Evolutionary conservation across 2,888 invertebrate species (phyloP).

Genomic region (Eulithis prunata): DNA sequence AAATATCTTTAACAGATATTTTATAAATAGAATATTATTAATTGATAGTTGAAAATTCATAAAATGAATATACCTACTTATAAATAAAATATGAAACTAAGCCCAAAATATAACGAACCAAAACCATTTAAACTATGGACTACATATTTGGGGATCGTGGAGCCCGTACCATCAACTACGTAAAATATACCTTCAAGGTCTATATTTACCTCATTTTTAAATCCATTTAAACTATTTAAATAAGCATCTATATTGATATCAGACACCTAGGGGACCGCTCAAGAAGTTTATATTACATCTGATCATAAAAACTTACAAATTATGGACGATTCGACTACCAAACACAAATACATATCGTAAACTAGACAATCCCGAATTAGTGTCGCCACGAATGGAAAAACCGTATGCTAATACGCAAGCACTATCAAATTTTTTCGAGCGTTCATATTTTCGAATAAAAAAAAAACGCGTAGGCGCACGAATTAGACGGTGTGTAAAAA

Average conservation of each 20-base stretch:
- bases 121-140: not conserved
- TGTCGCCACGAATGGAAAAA: conserved; percentile 71
- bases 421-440: conserved; percentile 52
- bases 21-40: not conserved
- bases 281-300: conserved; percentile 67
- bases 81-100: not conserved
- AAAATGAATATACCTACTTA: not conserved
- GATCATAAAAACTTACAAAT: conserved; percentile 69
- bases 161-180: conserved; percentile 13
- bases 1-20: conserved; percentile 15
- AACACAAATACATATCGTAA: conserved; percentile 70
- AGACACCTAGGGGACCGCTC: conserved; percentile 57
- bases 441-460: conserved; percentile 66
- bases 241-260: conserved; percentile 57
- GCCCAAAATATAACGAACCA: not conserved
- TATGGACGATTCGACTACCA: conserved; percentile 58
- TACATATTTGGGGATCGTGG: not conserved
- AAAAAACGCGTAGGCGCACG: conserved; percentile 75
- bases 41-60: too few relatives aligned
- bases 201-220: conserved; percentile 44
- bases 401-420: conserved; percentile 71
- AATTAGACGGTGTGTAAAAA: conserved; percentile 71
- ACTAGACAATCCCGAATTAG: conserved; percentile 66
- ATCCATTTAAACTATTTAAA: conserved; percentile 50
- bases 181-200: conserved; percentile 34